phyloP scores from a whole-genome alignment of 2,888 invertebrate species.

The Leptopilina myrica region DNA sequence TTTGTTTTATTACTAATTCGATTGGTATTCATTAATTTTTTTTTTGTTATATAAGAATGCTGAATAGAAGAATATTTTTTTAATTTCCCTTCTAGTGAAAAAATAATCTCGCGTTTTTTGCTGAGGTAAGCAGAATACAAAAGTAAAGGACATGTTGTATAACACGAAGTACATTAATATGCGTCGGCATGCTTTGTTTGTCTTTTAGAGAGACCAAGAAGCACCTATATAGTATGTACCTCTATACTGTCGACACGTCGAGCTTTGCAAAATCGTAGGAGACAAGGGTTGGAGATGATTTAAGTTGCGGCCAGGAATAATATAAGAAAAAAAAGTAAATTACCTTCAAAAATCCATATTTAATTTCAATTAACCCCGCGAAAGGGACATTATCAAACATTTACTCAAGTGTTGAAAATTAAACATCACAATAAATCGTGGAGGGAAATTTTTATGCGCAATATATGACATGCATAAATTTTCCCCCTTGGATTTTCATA shows the following conservation, averaged over 20 bases:
- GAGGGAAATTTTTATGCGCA: too few relatives aligned
- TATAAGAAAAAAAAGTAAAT: slow-evolving; percentile 2
- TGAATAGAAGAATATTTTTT: background rate
- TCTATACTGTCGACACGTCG: slow-evolving; percentile 29
- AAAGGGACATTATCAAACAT: background rate
- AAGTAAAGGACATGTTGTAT: slow-evolving; percentile 26
- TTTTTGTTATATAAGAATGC: too few relatives aligned
- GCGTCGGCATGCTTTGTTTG: slow-evolving; percentile 39
- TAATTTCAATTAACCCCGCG: background rate
- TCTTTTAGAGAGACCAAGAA: slow-evolving; percentile 36
- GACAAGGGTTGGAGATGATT: slow-evolving; percentile 19
- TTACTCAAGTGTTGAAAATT: background rate
- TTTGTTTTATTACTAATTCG: too few relatives aligned
- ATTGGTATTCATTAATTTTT: too few relatives aligned
- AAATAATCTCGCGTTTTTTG: slow-evolving; percentile 13
- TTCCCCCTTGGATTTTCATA: too few relatives aligned
- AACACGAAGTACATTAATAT: slow-evolving; percentile 35
- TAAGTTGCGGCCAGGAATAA: background rate
- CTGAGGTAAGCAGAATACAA: slow-evolving; percentile 22
- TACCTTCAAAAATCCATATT: background rate
- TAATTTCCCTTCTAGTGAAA: slow-evolving; percentile 29
- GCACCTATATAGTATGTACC: slow-evolving; percentile 16
- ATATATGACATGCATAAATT: too few relatives aligned
- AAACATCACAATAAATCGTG: background rate
- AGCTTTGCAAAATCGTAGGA: slow-evolving; percentile 25